Evolutionary conservation across 2,888 invertebrate species (phyloP).

Genomic region (Galerucella pusilla): DNA sequence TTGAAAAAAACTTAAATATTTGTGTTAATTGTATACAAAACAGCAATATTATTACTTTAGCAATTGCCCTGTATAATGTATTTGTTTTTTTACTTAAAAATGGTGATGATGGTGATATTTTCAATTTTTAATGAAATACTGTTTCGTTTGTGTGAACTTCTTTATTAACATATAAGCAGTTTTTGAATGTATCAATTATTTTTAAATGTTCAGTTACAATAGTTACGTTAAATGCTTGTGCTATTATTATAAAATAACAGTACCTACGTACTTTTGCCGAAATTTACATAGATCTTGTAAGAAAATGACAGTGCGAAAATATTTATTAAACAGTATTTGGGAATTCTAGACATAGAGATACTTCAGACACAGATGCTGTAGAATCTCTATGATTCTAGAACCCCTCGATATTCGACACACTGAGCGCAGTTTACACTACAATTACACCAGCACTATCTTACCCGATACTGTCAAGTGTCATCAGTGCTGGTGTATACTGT

Average conservation of each 20-base stretch:
- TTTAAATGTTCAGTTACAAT: slow-evolving; percentile 46
- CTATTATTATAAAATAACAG: slow-evolving; percentile 45
- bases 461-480: too few relatives aligned
- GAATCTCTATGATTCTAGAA: too few relatives aligned
- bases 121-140: slow-evolving; percentile 43
- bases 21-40: too few relatives aligned
- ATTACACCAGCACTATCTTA: too few relatives aligned
- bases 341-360: too few relatives aligned
- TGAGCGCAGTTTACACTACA: too few relatives aligned
- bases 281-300: slow-evolving; percentile 7
- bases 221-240: slow-evolving; percentile 48
- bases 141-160: slow-evolving; percentile 48
- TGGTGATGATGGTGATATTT: slow-evolving; percentile 42
- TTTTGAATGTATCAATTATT: slow-evolving; percentile 49
- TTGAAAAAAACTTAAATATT: too few relatives aligned
- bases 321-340: background rate
- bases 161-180: slow-evolving; percentile 51
- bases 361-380: too few relatives aligned
- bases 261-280: slow-evolving; percentile 38
- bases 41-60: too few relatives aligned
- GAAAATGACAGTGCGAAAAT: background rate
- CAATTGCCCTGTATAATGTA: background rate
- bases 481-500: too few relatives aligned
- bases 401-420: too few relatives aligned
- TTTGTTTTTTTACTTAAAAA: background rate